Conservation (phyloP, 2,888 invertebrate genomes). For the Apamea crenata region DNA sequence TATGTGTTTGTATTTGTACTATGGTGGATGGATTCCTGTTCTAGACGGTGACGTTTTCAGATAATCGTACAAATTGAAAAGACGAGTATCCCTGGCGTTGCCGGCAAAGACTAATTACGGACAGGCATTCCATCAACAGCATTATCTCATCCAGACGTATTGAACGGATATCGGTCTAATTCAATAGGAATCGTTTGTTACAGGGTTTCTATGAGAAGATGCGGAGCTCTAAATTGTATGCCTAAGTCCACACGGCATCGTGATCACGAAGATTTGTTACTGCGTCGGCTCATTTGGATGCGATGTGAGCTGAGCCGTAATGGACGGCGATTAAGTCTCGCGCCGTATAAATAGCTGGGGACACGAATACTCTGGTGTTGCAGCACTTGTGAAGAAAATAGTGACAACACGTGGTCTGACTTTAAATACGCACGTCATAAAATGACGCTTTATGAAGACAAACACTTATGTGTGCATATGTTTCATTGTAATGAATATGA, state of each 20-base stretch:
- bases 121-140: slow-evolving; percentile 65
- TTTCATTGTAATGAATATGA: slow-evolving; percentile 49
- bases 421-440: slow-evolving; percentile 61
- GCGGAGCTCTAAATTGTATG: slow-evolving; percentile 48
- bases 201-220: slow-evolving; percentile 25
- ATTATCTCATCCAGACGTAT: slow-evolving; percentile 73
- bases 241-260: slow-evolving; percentile 44
- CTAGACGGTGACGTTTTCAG: background rate
- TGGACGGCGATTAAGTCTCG: slow-evolving; percentile 76
- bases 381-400: slow-evolving; percentile 75
- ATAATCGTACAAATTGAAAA: slow-evolving; percentile 25
- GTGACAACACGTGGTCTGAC: slow-evolving; percentile 70
- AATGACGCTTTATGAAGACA: slow-evolving; percentile 31
- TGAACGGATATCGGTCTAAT: slow-evolving; percentile 45
- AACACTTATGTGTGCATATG: slow-evolving; percentile 21
- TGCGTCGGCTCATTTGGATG: slow-evolving; percentile 76
- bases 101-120: slow-evolving; percentile 64
- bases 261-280: slow-evolving; percentile 68
- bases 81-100: slow-evolving; percentile 47
- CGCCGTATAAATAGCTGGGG: slow-evolving; percentile 75
- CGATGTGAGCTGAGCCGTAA: slow-evolving; percentile 74
- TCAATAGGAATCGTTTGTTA: slow-evolving; percentile 23
- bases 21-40: slow-evolving; percentile 5
- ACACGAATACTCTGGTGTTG: slow-evolving; percentile 72
- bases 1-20: background rate